These are phyloP conservation scores for Caiman crocodilus DNA, from an alignment of 2,797 vertebrate species.

Conservation along the genomic window DNA sequence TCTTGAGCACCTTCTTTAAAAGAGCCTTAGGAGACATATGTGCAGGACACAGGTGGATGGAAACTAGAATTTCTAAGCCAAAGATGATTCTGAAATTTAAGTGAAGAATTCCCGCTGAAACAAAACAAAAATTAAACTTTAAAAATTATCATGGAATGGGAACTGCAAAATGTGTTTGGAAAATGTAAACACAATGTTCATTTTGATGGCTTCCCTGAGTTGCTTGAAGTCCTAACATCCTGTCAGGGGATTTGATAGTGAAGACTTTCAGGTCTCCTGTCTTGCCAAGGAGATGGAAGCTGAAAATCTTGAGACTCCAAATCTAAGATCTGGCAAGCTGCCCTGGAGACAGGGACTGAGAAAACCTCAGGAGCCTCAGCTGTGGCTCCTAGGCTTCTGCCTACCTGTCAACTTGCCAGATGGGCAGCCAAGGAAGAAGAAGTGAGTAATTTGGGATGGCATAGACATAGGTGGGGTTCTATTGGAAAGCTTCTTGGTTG, in stretches of 20 bases:
- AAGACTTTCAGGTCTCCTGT: not conserved
- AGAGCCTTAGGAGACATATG: not conserved
- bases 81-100: not conserved
- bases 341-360: not conserved
- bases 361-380: not conserved
- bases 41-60: not conserved
- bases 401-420: not conserved
- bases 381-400: not conserved
- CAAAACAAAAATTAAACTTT: not conserved
- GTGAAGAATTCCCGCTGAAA: not conserved
- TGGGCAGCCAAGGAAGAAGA: not conserved
- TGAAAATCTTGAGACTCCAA: not conserved
- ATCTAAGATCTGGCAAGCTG: not conserved
- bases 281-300: not conserved
- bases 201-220: not conserved
- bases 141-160: too few species aligned
- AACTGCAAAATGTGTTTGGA: not conserved
- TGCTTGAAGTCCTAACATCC: not conserved
- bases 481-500: not conserved
- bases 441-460: not conserved
- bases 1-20: not conserved
- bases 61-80: rapidly evolving
- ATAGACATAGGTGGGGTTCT: not conserved
- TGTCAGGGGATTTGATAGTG: not conserved
- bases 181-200: not conserved